These are phyloP conservation scores for Acanthosepion esculentum DNA, from an alignment of 2,888 invertebrate species.

Conservation along the genomic window DNA sequence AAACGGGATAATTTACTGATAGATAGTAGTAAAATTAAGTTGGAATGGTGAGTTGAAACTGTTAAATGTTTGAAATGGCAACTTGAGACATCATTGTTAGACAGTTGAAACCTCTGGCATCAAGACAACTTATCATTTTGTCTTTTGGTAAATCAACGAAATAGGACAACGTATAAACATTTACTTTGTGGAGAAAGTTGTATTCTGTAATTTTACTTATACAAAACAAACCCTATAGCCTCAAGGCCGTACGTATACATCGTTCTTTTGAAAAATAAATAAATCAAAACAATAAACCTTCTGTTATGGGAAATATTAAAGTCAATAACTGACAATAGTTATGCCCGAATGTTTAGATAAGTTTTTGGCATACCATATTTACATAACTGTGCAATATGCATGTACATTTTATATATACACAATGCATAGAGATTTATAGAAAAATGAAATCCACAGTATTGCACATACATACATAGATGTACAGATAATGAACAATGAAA, in stretches of 20 bases:
- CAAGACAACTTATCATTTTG: background rate
- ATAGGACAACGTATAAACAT: constrained; percentile 1
- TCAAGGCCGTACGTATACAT: background rate
- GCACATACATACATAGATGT: background rate
- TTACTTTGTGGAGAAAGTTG: background rate
- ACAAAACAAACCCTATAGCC: background rate
- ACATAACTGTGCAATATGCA: background rate
- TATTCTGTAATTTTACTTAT: background rate
- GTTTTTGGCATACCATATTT: background rate
- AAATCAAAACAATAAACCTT: background rate
- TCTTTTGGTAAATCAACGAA: background rate
- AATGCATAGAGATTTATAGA: background rate
- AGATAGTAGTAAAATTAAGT: no score
- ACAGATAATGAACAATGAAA: background rate
- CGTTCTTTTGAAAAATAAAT: background rate
- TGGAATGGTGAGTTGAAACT: background rate
- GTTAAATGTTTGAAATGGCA: background rate
- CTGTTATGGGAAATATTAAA: background rate
- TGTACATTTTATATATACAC: background rate
- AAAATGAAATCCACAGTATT: background rate
- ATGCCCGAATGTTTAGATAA: background rate
- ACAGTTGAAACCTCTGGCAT: background rate
- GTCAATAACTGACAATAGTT: background rate
- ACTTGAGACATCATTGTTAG: background rate
- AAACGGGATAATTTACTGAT: no score